Conservation (phyloP, 2,113 vertebrate species). For the Mustela nigripes region DNA sequence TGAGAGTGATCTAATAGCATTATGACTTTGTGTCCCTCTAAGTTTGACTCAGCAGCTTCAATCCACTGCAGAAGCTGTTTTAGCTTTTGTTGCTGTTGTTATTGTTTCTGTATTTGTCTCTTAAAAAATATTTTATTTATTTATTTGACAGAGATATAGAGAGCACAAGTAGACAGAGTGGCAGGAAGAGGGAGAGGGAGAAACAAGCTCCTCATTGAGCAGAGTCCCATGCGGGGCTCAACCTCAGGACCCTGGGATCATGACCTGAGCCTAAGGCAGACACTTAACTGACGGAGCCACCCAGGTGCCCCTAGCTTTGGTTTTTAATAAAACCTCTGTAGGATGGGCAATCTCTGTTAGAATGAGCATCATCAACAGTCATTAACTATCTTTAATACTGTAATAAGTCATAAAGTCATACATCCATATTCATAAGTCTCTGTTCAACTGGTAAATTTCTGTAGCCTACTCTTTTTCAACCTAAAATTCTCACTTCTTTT, state of each 20-base stretch:
- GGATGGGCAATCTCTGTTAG: background rate
- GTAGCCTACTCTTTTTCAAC: background rate
- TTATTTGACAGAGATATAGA: too few species aligned
- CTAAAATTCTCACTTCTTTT: background rate
- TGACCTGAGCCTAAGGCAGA: too few species aligned
- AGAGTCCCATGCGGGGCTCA: too few species aligned
- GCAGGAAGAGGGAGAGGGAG: too few species aligned
- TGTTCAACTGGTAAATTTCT: background rate
- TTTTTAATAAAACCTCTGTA: background rate
- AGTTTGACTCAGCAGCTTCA: background rate
- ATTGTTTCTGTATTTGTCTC: too few species aligned
- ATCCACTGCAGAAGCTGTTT: background rate
- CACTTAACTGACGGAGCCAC: too few species aligned
- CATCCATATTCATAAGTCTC: background rate
- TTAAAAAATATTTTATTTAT: too few species aligned
- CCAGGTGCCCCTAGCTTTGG: background rate
- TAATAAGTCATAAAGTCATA: background rate
- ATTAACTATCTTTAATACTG: background rate
- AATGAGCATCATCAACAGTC: background rate
- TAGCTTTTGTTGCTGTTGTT: background rate
- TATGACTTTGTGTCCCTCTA: background rate
- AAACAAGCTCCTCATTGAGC: too few species aligned
- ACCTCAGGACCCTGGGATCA: too few species aligned
- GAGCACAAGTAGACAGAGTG: too few species aligned
- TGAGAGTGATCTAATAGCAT: background rate